Conservation (phyloP, 1,140 invertebrate species). For the Druon quercuslanigerum region DNA sequence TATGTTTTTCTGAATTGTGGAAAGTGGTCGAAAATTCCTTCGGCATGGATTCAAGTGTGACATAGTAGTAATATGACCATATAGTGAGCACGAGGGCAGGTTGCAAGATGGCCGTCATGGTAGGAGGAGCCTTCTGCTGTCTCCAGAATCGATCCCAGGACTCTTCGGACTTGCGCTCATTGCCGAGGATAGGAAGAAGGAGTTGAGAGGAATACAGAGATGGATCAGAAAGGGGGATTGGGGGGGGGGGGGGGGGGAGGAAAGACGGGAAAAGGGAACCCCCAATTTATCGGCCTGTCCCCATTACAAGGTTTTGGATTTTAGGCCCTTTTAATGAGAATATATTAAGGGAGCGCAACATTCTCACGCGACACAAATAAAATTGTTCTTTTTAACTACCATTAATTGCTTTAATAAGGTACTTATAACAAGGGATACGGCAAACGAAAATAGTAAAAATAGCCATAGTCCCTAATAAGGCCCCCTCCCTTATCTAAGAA, state of each 20-base stretch:
- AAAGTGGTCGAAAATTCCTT: constrained; percentile 55
- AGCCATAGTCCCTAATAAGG: too few species aligned
- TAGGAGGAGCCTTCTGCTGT: constrained; percentile 74
- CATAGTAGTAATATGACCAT: constrained; percentile 57
- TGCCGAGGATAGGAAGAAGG: constrained; percentile 56
- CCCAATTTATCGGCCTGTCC: constrained; percentile 62
- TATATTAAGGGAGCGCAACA: constrained; percentile 54
- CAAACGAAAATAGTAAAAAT: too few species aligned
- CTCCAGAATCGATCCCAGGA: constrained; percentile 74
- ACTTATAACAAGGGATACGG: too few species aligned
- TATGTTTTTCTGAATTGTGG: not conserved
- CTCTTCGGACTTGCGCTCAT: constrained; percentile 69
- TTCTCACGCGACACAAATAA: constrained; percentile 58
- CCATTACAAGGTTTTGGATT: constrained; percentile 61
- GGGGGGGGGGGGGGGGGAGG: constrained; percentile 30
- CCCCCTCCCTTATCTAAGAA: too few species aligned
- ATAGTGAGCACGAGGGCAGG: constrained; percentile 68
- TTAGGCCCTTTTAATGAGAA: constrained; percentile 63
- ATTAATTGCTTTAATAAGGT: not conserved
- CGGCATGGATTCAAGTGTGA: constrained; percentile 70
- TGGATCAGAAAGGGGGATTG: constrained; percentile 18
- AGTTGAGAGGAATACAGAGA: constrained; percentile 42
- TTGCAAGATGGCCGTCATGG: constrained; percentile 74
- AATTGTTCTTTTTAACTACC: constrained; percentile 55
- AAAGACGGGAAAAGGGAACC: constrained; percentile 37